A percentile compares a stretch with the other conserved stretches of the same genome.
These are phyloP conservation scores for Porites lutea DNA, from an alignment of 64 coral and sea anemone species.

Conservation along the genomic window DNA sequence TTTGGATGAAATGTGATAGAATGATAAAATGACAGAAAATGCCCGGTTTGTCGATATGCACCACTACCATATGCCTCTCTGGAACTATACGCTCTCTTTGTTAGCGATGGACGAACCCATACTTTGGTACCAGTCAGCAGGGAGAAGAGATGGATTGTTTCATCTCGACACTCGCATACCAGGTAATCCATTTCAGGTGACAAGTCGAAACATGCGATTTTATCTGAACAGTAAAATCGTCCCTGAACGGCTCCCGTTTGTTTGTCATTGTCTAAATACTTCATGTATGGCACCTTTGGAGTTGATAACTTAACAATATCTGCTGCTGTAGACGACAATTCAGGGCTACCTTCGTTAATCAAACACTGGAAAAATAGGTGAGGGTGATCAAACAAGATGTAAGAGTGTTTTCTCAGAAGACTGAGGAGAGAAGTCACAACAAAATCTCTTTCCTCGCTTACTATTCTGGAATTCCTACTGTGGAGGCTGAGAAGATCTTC, in stretches of 20 bases:
- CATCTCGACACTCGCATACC: conserved; percentile 21
- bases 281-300: background rate
- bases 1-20: conserved; percentile 3
- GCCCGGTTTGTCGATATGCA: background rate
- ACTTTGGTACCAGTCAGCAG: background rate
- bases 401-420: conserved; percentile 3
- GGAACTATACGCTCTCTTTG: background rate
- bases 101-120: background rate
- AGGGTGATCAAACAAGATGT: background rate
- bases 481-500: background rate
- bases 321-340: background rate
- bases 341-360: background rate
- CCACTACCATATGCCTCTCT: background rate
- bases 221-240: conserved; percentile 40
- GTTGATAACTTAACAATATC: background rate
- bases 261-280: background rate
- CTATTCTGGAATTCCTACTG: background rate
- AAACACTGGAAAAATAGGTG: conserved; percentile 6
- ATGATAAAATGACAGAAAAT: background rate
- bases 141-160: conserved; percentile 34
- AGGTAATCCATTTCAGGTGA: conserved; percentile 28
- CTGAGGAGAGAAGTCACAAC: background rate
- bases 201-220: background rate
- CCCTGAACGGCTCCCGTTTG: background rate
- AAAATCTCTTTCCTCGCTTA: background rate